Evolutionary conservation across 2,888 invertebrate genomes (phyloP), one percentile per base, ranked within the genome.

Genomic region (Leucoma salicis): DNA sequence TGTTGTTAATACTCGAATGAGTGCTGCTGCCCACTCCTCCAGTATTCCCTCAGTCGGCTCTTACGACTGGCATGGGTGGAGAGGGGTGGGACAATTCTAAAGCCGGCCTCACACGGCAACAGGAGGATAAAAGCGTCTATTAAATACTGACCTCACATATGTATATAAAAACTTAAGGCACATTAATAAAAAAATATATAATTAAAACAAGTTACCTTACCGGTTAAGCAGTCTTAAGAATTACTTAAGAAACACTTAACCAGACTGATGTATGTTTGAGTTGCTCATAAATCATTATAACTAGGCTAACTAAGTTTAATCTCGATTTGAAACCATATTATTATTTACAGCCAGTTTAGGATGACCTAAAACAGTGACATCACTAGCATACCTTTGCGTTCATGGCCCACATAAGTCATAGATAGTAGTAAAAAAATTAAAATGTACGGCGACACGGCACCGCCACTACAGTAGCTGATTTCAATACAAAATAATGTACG

Each of bases 401-500:
- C 53, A 36, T 39, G 66, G 57, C 71, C 69, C 56, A 68, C 63
- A 70, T 66, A 72, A 63, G 57, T 67, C 58, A 66, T 67, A 59
- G 62, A 31, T n/a, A 62, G 62, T 52, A 54, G 59, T 55, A 70
- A 72, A 69, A 65, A 58, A 60, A 68, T 78, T 72, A 65, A 66
- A 70, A 78, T 72, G 70, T 70, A 71, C 41, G 57, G 56, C 70
- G 44, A 54, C 59, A 54, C 70, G 43, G 53, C 58, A 55, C 66
- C 12, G 31, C 16, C 8, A 66, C 70, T 64, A 61, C 50, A 54
- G 69, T 71, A 71, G 74, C 65, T 68, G 65, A 76, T 79, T 82
- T 67, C 66, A 70, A 80, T 76, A 71, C 63, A 62, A 58, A 63
- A 66, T 72, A 58, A 62, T 61, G 65, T 61, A 79, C 73, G 77